A percentile compares a stretch with the other conserved stretches of the same genome.
phyloP scores from a whole-genome alignment of 2,888 invertebrate genomes.

The Acrobasis consociella region DNA sequence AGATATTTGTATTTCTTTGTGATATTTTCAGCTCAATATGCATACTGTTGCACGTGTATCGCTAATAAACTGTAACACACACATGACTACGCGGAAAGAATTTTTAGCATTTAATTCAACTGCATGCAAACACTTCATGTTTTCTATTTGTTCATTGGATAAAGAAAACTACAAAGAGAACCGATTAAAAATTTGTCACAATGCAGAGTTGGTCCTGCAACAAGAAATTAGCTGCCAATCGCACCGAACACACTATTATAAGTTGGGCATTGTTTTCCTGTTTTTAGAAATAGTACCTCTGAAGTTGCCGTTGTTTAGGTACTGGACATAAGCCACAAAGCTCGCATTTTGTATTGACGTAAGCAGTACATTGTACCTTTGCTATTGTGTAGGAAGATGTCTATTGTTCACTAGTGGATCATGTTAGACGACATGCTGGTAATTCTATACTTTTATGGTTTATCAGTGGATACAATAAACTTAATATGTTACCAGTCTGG shows the following conservation, averaged over 20 bases:
- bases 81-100: background rate
- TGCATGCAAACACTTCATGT: constrained; percentile 8
- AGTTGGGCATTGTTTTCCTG: constrained; percentile 75
- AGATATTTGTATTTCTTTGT: no score
- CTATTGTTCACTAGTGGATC: constrained; percentile 1
- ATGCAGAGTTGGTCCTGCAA: constrained; percentile 57
- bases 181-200: constrained; percentile 69
- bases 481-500: no score
- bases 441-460: background rate
- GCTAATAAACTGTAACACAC: background rate
- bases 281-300: constrained; percentile 65
- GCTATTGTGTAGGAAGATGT: constrained; percentile 1
- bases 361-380: constrained; percentile 8
- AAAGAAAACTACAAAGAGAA: constrained; percentile 56
- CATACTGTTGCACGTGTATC: background rate
- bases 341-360: constrained; percentile 18
- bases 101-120: constrained; percentile 7
- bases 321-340: constrained; percentile 13
- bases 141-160: constrained; percentile 17
- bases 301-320: constrained; percentile 48
- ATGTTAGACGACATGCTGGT: constrained; percentile 1
- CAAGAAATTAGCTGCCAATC: constrained; percentile 80
- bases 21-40: no score
- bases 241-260: constrained; percentile 79
- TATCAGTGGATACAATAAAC: background rate